Evolutionary conservation across 2,113 vertebrate genomes (phyloP).

Genomic region (Candoia aspera): DNA sequence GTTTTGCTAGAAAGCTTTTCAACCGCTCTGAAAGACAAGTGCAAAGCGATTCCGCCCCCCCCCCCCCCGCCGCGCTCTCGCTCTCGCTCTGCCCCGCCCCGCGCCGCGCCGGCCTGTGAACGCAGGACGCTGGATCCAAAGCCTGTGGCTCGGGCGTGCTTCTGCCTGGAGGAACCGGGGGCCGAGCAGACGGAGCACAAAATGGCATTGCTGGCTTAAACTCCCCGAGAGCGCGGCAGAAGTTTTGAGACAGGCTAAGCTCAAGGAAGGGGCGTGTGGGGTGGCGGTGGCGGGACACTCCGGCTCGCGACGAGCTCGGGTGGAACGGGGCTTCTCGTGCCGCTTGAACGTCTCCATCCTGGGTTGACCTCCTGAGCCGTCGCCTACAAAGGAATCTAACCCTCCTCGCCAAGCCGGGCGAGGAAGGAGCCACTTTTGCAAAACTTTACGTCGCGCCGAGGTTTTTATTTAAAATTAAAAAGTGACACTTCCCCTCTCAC

Average conservation of each 20-base stretch:
- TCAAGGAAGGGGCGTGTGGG: conserved; percentile 38
- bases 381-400: neutral
- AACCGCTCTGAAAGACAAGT: conserved; percentile 74
- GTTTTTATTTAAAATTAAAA: conserved; percentile 14
- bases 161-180: conserved; percentile 75
- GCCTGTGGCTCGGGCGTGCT: conserved; percentile 72
- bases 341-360: neutral
- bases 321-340: neutral
- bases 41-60: conserved; percentile 31
- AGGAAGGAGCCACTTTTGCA: conserved; percentile 58
- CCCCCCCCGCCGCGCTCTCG: fast-evolving
- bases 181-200: conserved; percentile 84
- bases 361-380: neutral
- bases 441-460: conserved; percentile 63
- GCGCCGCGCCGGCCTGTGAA: conserved; percentile 50
- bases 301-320: neutral
- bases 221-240: conserved; percentile 17
- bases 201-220: conserved; percentile 90
- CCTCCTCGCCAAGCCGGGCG: neutral
- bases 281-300: neutral
- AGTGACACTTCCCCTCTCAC: neutral
- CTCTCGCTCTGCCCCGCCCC: too few species aligned
- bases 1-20: conserved; percentile 60
- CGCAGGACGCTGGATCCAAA: conserved; percentile 76
- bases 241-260: conserved; percentile 82